Evolutionary conservation across 2,888 invertebrate species (phyloP).

Genomic region (Chloroclysta siterata): DNA sequence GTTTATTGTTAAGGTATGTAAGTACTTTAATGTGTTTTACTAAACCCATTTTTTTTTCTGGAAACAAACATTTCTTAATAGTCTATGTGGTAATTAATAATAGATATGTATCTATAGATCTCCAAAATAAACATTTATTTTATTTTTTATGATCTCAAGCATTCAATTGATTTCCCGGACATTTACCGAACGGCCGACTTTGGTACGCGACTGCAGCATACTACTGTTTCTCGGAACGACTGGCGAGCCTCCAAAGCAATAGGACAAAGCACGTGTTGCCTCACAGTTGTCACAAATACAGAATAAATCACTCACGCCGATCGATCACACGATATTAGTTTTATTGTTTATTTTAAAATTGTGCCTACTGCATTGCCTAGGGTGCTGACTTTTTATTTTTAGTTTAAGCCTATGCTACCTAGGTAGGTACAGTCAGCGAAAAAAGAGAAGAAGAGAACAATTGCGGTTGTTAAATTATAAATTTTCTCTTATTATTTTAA

Average conservation of each 20-base stretch:
- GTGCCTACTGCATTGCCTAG: not conserved
- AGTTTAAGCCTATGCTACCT: not conserved
- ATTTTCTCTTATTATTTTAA: too few relatives aligned
- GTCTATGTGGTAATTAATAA: too few relatives aligned
- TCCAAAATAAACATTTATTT: too few relatives aligned
- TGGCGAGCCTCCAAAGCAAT: conserved; percentile 18
- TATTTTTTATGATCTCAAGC: not conserved
- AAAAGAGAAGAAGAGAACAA: too few relatives aligned
- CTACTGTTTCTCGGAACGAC: conserved; percentile 10
- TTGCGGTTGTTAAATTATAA: too few relatives aligned
- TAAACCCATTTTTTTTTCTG: too few relatives aligned
- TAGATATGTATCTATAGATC: too few relatives aligned
- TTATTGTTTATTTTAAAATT: conserved; percentile 3
- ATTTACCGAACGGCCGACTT: conserved; percentile 16
- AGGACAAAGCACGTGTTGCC: conserved; percentile 1
- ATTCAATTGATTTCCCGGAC: conserved; percentile 12
- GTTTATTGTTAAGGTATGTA: too few relatives aligned
- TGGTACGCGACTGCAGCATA: conserved; percentile 14
- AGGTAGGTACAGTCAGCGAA: too few relatives aligned
- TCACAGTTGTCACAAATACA: not conserved
- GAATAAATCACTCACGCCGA: conserved; percentile 7
- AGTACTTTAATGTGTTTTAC: too few relatives aligned
- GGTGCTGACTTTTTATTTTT: conserved; percentile 4
- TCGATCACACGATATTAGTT: conserved; percentile 1
- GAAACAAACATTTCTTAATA: too few relatives aligned